Percentiles rank a stretch among this genome's conserved stretches.
Evolutionary conservation across 2,113 vertebrate species (phyloP).

Genomic region (Electrona antarctica): DNA sequence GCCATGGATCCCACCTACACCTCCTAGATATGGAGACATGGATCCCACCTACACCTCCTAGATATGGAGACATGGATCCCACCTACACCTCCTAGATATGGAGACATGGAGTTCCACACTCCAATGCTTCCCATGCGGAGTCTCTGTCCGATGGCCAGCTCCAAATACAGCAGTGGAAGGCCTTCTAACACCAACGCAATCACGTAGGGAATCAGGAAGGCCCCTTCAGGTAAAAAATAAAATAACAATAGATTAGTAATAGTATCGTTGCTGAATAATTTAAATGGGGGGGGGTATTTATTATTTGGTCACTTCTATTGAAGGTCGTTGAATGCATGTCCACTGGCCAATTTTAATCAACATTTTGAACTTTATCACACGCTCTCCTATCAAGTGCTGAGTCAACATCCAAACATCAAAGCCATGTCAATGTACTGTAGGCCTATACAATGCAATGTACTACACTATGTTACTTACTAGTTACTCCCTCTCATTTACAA

Average conservation of each 20-base stretch:
- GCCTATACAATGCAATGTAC: no score
- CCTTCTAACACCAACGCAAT: constrained; percentile 83
- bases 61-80: constrained; percentile 78
- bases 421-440: no score
- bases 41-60: constrained; percentile 78
- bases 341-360: constrained; percentile 26
- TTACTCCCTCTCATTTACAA: background rate
- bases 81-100: constrained; percentile 83
- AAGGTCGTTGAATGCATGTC: constrained; percentile 16
- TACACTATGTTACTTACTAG: background rate
- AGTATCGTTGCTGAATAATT: background rate
- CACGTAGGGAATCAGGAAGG: constrained; percentile 84
- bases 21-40: constrained; percentile 81
- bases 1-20: constrained; percentile 80
- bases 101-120: constrained; percentile 82
- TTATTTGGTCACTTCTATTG: background rate
- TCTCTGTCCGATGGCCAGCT: constrained; percentile 83
- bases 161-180: constrained; percentile 81
- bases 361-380: constrained; percentile 15
- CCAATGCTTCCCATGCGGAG: constrained; percentile 80
- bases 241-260: background rate
- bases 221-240: constrained; percentile 68
- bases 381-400: background rate
- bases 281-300: no score
- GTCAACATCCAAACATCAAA: background rate